phyloP scores from a whole-genome alignment of 2,888 invertebrate genomes.

The Thecocarcelia acutangulata region DNA sequence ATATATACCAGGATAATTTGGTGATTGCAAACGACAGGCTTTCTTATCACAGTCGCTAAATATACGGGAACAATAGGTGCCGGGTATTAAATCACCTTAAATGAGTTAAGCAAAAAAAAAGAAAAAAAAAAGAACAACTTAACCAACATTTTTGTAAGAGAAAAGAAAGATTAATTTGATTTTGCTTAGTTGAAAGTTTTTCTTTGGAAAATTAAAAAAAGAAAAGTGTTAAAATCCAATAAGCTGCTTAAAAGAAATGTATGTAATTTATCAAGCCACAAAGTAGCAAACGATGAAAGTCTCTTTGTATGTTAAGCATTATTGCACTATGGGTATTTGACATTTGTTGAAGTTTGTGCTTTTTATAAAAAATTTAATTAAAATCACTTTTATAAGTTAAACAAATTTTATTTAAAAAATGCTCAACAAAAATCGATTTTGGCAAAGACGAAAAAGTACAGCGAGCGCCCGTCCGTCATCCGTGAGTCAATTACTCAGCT shows the following conservation, averaged over 20 bases:
- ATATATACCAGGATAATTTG: slow-evolving; percentile 96
- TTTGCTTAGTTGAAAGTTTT: background rate
- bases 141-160: background rate
- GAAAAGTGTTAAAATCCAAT: slow-evolving; percentile 1
- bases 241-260: slow-evolving; percentile 1
- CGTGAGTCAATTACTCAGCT: too few species aligned
- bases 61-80: slow-evolving; percentile 95
- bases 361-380: too few species aligned
- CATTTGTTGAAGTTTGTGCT: too few species aligned
- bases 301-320: background rate
- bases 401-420: too few species aligned
- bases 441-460: too few species aligned
- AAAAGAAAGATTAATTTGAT: slow-evolving; percentile 28
- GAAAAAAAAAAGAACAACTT: background rate
- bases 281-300: background rate
- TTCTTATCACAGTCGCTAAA: slow-evolving; percentile 96
- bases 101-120: slow-evolving; percentile 4
- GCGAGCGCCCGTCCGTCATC: too few species aligned
- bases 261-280: background rate
- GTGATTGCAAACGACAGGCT: slow-evolving; percentile 93
- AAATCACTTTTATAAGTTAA: too few species aligned
- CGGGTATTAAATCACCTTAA: slow-evolving; percentile 93
- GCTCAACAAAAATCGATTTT: too few species aligned
- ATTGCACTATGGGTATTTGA: background rate
- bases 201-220: background rate